phyloP scores from a whole-genome alignment of 2,888 invertebrate genomes.

The Amiota mariae region DNA sequence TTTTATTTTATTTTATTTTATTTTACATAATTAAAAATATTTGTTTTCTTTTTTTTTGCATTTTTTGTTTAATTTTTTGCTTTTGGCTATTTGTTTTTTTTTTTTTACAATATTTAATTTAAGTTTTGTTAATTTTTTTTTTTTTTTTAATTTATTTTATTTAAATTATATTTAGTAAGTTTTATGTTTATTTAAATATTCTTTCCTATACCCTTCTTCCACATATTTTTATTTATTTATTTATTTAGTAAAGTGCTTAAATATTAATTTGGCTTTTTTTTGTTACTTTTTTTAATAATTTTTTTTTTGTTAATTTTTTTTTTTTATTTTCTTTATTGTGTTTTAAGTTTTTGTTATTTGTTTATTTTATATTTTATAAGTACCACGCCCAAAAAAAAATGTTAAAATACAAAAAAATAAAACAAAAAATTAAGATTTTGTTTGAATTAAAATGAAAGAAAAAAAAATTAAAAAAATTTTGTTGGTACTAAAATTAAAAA shows the following conservation, averaged over 20 bases:
- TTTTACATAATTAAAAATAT: conserved; percentile 57
- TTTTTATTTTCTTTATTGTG: conserved; percentile 31
- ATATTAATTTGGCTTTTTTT: conserved; percentile 61
- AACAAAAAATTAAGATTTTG: background rate
- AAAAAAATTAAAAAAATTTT: conserved; percentile 28
- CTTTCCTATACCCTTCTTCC: conserved; percentile 13
- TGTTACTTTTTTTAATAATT: too few species aligned
- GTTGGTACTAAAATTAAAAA: conserved; percentile 28
- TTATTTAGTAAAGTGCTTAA: conserved; percentile 49
- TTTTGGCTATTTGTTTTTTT: conserved; percentile 39
- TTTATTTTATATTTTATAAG: conserved; percentile 33
- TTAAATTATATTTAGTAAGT: conserved; percentile 32
- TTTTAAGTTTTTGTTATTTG: conserved; percentile 16
- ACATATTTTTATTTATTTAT: background rate
- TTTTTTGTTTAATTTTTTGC: conserved; percentile 40
- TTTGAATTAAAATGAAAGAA: background rate
- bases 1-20: conserved; percentile 26
- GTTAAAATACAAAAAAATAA: conserved; percentile 11
- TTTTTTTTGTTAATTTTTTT: conserved; percentile 44
- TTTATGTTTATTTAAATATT: conserved; percentile 36
- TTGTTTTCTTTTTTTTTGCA: conserved; percentile 41
- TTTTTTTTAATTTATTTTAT: too few species aligned
- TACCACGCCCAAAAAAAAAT: conserved; percentile 39
- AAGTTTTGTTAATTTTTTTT: conserved; percentile 35
- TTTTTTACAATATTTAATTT: conserved; percentile 44